Evolutionary conservation across 2,797 vertebrate genomes (phyloP).

Genomic region (Gymnodraco acuticeps): DNA sequence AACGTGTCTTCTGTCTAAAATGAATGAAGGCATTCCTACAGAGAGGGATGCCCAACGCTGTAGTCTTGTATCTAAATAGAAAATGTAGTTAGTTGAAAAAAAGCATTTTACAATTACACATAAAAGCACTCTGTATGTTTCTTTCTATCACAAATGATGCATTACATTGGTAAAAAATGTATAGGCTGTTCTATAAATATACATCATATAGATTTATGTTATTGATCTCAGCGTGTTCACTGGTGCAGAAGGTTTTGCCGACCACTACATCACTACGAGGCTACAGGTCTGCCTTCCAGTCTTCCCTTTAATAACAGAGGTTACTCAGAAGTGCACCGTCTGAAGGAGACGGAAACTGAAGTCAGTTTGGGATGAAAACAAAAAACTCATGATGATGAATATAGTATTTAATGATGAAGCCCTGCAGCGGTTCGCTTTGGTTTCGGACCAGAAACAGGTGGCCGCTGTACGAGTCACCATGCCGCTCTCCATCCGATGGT

Average conservation of each 20-base stretch:
- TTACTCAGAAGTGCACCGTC: slow-evolving; percentile 82
- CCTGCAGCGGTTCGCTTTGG: slow-evolving; percentile 46
- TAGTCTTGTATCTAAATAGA: too few species aligned
- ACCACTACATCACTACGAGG: slow-evolving; percentile 43
- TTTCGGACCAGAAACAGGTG: slow-evolving; percentile 54
- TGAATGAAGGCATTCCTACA: too few species aligned
- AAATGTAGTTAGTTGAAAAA: too few species aligned
- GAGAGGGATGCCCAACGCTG: too few species aligned
- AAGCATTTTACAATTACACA: too few species aligned
- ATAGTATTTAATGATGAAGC: slow-evolving; percentile 44
- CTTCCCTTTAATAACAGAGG: slow-evolving; percentile 42
- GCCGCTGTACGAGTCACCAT: slow-evolving; percentile 56
- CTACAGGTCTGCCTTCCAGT: slow-evolving; percentile 35
- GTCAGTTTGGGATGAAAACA: slow-evolving; percentile 45
- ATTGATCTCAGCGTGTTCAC: background rate
- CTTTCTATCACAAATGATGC: too few species aligned
- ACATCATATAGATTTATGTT: slow-evolving; percentile 37
- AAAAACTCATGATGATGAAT: slow-evolving; percentile 21
- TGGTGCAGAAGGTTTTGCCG: slow-evolving; percentile 13
- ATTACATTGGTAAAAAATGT: too few species aligned
- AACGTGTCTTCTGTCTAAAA: too few species aligned
- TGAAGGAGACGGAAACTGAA: slow-evolving; percentile 48
- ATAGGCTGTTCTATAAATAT: slow-evolving; percentile 22
- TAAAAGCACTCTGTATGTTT: too few species aligned
- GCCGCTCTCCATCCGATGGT: slow-evolving; percentile 64